Conservation (phyloP, 2,113 vertebrate species). For the Sapayoa aenigma region DNA sequence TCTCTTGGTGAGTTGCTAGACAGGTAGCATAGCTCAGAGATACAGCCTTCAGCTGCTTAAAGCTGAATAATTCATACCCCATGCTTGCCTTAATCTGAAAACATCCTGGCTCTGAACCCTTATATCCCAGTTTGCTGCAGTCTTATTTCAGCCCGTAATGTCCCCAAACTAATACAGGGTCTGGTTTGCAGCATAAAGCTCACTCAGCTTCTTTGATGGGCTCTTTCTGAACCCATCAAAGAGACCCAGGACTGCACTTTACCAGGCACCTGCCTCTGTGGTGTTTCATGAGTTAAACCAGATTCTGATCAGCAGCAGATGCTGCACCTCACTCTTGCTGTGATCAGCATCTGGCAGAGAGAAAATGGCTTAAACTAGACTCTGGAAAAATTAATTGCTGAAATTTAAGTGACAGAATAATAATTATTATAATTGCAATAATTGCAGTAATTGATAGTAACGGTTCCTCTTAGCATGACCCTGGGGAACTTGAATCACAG, state of each 20-base stretch:
- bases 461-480: background rate
- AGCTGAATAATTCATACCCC: background rate
- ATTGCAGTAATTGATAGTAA: constrained; percentile 53
- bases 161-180: accelerated
- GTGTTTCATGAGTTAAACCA: constrained; percentile 30
- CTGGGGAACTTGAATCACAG: background rate
- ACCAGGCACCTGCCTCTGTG: background rate
- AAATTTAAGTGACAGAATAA: constrained; percentile 58
- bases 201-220: background rate
- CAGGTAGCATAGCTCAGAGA: background rate
- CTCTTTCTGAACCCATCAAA: background rate
- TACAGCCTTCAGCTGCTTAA: background rate
- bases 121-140: background rate
- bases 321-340: constrained; percentile 20
- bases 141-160: background rate
- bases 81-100: background rate
- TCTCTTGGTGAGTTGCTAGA: background rate
- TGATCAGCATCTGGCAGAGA: constrained; percentile 54
- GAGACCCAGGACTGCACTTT: background rate
- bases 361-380: constrained; percentile 47
- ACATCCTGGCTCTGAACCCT: background rate
- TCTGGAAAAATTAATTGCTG: constrained; percentile 60
- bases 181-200: background rate
- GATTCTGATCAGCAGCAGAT: constrained; percentile 35
- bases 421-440: constrained; percentile 58